Conservation (phyloP, 2,113 vertebrate species). For the Puntigrus tetrazona region DNA sequence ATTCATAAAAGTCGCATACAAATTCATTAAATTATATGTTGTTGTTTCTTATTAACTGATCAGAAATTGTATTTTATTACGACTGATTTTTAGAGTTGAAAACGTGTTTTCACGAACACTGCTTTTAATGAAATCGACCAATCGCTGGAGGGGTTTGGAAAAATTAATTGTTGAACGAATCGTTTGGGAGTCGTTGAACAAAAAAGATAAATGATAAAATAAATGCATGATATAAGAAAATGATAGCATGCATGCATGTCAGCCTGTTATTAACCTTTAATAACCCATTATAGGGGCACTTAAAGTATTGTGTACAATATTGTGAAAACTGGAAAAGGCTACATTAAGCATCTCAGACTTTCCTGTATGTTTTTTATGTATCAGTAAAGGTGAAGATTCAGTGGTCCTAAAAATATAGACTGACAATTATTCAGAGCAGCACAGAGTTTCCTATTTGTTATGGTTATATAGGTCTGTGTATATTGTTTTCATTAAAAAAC, state of each 20-base stretch:
- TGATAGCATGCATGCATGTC: too few species aligned
- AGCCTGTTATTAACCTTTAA: too few species aligned
- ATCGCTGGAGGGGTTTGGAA: too few species aligned
- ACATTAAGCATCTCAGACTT: not conserved
- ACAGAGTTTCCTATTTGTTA: not conserved
- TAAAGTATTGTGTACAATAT: too few species aligned
- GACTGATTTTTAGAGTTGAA: not conserved
- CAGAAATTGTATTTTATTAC: too few species aligned
- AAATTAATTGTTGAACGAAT: too few species aligned
- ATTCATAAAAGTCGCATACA: not conserved
- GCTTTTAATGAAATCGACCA: too few species aligned
- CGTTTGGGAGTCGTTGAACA: too few species aligned
- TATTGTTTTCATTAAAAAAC: not conserved
- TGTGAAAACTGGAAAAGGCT: not conserved
- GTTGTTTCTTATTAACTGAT: not conserved
- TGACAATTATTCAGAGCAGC: not conserved
- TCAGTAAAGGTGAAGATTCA: not conserved
- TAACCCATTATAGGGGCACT: too few species aligned
- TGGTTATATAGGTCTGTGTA: not conserved
- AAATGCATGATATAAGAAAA: too few species aligned
- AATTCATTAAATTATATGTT: not conserved
- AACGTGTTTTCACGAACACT: too few species aligned
- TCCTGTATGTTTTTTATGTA: not conserved
- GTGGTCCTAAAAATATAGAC: not conserved
- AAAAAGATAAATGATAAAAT: too few species aligned